These are phyloP conservation scores for Scotopteryx bipunctaria DNA, from an alignment of 2,888 invertebrate genomes.

Conservation along the genomic window DNA sequence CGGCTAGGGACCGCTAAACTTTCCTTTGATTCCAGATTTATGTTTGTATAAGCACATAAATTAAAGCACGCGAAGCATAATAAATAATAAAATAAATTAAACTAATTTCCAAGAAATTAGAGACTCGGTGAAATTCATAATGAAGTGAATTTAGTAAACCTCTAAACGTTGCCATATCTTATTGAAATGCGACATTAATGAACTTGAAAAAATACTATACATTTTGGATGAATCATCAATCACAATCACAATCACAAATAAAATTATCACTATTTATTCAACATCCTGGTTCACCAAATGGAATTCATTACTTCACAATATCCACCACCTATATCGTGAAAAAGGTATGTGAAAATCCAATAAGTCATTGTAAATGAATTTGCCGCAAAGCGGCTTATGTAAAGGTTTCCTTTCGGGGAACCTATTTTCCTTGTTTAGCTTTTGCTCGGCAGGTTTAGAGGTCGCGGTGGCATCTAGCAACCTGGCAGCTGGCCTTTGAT, in stretches of 20 bases:
- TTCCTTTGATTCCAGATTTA: constrained; percentile 40
- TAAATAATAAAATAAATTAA: constrained; percentile 5
- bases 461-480: constrained; percentile 31
- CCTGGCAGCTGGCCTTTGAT: constrained; percentile 30
- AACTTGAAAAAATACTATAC: neutral
- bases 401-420: constrained; percentile 32
- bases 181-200: neutral
- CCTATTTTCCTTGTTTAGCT: constrained; percentile 35
- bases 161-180: neutral
- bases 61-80: constrained; percentile 12
- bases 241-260: constrained; percentile 22
- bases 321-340: constrained; percentile 5
- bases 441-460: constrained; percentile 36
- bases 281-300: neutral
- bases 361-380: constrained; percentile 12
- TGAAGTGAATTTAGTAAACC: constrained; percentile 6
- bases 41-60: constrained; percentile 17
- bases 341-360: constrained; percentile 33
- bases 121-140: neutral
- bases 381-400: constrained; percentile 16
- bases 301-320: constrained; percentile 1
- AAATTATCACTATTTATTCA: constrained; percentile 11
- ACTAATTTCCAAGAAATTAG: neutral
- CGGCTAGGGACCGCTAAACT: constrained; percentile 37
- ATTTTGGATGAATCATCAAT: constrained; percentile 15